Evolutionary conservation across 1,140 invertebrate genomes (phyloP).

Genomic region (Vollenhovia emeryi): DNA sequence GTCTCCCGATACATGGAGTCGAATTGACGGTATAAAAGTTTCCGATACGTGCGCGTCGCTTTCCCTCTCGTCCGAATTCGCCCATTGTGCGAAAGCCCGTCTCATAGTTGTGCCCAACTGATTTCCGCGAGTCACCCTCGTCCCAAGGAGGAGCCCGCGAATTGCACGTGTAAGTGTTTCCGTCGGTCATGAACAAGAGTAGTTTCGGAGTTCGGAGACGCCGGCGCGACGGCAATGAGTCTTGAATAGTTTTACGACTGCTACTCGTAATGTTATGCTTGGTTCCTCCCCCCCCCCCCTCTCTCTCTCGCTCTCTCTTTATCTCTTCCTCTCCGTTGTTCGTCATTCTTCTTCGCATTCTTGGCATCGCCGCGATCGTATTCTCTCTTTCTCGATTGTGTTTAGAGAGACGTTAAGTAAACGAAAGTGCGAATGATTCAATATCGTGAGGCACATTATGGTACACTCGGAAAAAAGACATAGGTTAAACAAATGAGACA

Average conservation of each 20-base stretch:
- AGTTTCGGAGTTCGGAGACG: slow-evolving; percentile 61
- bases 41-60: background rate
- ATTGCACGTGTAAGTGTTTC: slow-evolving; percentile 54
- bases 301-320: background rate
- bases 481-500: too few species aligned
- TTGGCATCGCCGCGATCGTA: background rate
- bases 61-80: background rate
- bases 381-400: background rate
- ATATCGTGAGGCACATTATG: background rate
- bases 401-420: background rate
- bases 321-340: slow-evolving; percentile 11
- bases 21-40: background rate
- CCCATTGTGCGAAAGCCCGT: background rate
- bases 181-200: slow-evolving; percentile 6
- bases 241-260: slow-evolving; percentile 71
- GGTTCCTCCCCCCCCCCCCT: slow-evolving; percentile 13
- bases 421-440: background rate
- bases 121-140: slow-evolving; percentile 61
- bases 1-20: background rate
- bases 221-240: slow-evolving; percentile 57
- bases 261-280: slow-evolving; percentile 62
- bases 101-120: background rate
- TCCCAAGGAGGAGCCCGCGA: slow-evolving; percentile 48
- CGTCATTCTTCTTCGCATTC: slow-evolving; percentile 26
- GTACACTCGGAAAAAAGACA: too few species aligned